Conservation (phyloP, 2,888 invertebrate species). For the Aphidius colemani region DNA sequence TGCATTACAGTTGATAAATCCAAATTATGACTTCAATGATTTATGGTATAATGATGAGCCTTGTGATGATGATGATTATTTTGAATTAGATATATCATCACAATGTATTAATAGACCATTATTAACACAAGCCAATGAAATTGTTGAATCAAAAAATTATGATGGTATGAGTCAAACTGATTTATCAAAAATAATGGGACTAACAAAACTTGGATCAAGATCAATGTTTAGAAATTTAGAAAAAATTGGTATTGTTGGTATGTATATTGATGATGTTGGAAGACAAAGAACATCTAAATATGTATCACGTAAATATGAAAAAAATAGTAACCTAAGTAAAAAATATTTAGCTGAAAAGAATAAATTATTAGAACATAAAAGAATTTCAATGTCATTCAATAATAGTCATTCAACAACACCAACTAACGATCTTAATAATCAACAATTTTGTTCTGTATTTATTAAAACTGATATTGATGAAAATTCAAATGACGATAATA, state of each 20-base stretch:
- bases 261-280: constrained; percentile 64
- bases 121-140: constrained; percentile 62
- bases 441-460: too few relatives aligned
- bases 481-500: too few relatives aligned
- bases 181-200: constrained; percentile 54
- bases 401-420: constrained; percentile 13
- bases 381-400: constrained; percentile 29
- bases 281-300: constrained; percentile 63
- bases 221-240: constrained; percentile 61
- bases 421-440: not conserved
- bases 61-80: constrained; percentile 50
- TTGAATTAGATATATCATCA: constrained; percentile 44
- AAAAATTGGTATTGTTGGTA: constrained; percentile 59
- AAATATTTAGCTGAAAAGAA: constrained; percentile 50
- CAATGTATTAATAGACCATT: constrained; percentile 50
- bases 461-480: too few relatives aligned
- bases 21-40: constrained; percentile 63
- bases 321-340: constrained; percentile 47
- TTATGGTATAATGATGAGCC: constrained; percentile 60
- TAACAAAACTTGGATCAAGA: constrained; percentile 61
- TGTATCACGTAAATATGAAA: constrained; percentile 54
- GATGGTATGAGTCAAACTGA: constrained; percentile 64
- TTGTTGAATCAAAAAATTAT: constrained; percentile 61
- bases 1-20: constrained; percentile 65
- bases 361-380: constrained; percentile 51